Evolutionary conservation across 2,113 vertebrate species (phyloP).

Genomic region (Callorhinus ursinus): DNA sequence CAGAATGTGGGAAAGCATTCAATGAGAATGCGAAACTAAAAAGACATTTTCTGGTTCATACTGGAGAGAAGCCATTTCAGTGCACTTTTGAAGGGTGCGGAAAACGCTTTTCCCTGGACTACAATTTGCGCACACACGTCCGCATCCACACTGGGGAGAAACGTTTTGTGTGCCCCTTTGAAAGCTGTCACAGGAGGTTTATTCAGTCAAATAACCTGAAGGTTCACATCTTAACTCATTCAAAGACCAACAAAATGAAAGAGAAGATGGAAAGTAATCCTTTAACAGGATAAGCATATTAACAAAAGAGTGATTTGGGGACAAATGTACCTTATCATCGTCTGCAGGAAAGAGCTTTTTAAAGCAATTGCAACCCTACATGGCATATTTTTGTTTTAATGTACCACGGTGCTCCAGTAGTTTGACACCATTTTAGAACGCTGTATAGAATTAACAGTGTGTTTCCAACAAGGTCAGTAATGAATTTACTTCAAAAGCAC

Average conservation of each 20-base stretch:
- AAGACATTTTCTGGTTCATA: constrained; percentile 96
- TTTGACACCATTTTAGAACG: neutral
- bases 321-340: constrained; percentile 85
- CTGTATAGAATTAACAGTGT: neutral
- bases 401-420: neutral
- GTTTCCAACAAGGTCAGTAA: neutral
- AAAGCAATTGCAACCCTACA: constrained; percentile 79
- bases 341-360: constrained; percentile 88
- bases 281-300: constrained; percentile 81
- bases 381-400: constrained; percentile 84
- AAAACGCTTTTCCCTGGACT: constrained; percentile 97
- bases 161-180: constrained; percentile 94
- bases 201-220: constrained; percentile 97
- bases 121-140: constrained; percentile 97
- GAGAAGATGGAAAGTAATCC: constrained; percentile 68
- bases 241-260: constrained; percentile 92
- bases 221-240: constrained; percentile 95
- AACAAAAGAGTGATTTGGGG: constrained; percentile 82
- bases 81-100: constrained; percentile 97
- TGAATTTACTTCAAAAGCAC: constrained; percentile 31
- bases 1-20: constrained; percentile 96
- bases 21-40: constrained; percentile 94
- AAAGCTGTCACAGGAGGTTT: constrained; percentile 95
- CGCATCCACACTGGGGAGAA: constrained; percentile 98
- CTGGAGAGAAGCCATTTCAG: constrained; percentile 95